Percentiles rank a stretch among this genome's conserved stretches.
These are phyloP conservation scores for Diarsia brunnea DNA, from an alignment of 2,888 invertebrate genomes.

Conservation along the genomic window DNA sequence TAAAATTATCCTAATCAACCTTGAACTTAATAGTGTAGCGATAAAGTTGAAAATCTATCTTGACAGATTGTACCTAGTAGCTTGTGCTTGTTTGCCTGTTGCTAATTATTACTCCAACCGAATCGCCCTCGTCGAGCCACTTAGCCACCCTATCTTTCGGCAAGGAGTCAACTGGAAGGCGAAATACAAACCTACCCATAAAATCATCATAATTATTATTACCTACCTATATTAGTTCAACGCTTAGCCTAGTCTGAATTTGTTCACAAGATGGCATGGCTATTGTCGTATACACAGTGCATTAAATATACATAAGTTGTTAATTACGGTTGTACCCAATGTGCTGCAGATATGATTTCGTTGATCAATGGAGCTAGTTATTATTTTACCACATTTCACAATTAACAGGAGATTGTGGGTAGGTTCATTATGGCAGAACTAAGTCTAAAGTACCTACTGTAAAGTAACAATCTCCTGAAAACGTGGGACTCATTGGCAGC, in stretches of 20 bases:
- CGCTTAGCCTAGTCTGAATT: too few species aligned
- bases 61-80: too few species aligned
- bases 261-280: constrained; percentile 6
- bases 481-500: not conserved
- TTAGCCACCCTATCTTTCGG: not conserved
- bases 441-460: too few species aligned
- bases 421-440: not conserved
- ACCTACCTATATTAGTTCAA: too few species aligned
- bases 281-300: not conserved
- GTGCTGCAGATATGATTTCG: not conserved
- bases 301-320: not conserved
- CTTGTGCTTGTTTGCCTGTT: too few species aligned
- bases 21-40: too few species aligned
- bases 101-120: not conserved
- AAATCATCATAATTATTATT: too few species aligned
- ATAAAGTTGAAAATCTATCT: too few species aligned
- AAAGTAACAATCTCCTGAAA: not conserved
- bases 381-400: not conserved
- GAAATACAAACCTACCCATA: constrained; percentile 1
- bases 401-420: not conserved
- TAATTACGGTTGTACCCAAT: not conserved
- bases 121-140: not conserved
- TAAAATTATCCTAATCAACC: too few species aligned
- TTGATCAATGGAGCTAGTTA: not conserved
- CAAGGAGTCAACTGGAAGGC: not conserved